These are phyloP conservation scores for Pteropus rufus DNA, from an alignment of 2,797 vertebrate species.

Conservation along the genomic window DNA sequence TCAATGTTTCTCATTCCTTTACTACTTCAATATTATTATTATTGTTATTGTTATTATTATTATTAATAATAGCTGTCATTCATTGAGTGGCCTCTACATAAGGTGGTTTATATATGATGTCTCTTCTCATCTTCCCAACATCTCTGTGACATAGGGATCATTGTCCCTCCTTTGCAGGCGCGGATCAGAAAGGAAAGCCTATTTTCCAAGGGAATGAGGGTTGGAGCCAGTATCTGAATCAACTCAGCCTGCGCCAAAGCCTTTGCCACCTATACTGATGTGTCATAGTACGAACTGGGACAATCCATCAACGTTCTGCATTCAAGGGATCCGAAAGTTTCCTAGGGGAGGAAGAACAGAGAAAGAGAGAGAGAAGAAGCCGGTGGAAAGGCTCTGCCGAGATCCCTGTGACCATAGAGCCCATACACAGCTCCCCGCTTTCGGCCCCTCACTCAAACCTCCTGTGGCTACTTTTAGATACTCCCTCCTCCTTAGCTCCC, in stretches of 20 bases:
- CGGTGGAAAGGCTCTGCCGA: rapidly evolving
- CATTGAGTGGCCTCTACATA: background rate
- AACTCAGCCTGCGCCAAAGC: background rate
- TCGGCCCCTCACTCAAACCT: background rate
- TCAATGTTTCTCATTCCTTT: background rate
- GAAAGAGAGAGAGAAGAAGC: background rate
- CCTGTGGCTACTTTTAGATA: background rate
- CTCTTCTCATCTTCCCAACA: background rate
- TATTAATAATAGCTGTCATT: background rate
- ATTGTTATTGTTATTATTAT: too few relatives aligned
- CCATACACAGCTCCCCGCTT: rapidly evolving
- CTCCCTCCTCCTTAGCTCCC: background rate
- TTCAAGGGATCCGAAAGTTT: background rate
- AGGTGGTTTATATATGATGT: rapidly evolving
- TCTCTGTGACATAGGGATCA: rapidly evolving
- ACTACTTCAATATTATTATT: background rate
- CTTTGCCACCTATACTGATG: background rate
- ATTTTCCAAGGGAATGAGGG: rapidly evolving
- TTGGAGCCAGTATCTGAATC: background rate
- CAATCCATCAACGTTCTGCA: background rate
- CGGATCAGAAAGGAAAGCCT: background rate
- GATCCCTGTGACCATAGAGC: rapidly evolving
- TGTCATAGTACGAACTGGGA: background rate
- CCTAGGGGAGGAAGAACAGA: background rate
- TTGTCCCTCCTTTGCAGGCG: background rate